Base-by-base conservation (phyloP, 2,797 vertebrate species). In the Spinus pinus region DNA sequence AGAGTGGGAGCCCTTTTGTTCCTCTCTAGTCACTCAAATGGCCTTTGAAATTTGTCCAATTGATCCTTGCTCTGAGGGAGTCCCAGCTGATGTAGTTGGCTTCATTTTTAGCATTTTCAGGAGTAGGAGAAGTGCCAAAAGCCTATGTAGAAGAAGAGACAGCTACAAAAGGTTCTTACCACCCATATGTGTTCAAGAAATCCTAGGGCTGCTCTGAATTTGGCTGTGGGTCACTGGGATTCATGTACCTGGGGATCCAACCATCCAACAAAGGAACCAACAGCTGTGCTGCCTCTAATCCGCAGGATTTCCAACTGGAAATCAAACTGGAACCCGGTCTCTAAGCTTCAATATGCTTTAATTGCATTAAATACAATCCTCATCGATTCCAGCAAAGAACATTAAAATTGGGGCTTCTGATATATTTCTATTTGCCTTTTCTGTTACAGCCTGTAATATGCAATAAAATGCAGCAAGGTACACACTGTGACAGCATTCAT, bases 1-100 rank as follows among this genome's bases (percentile, higher is more conserved):
- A 11, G 61, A 81, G 93, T 75, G 20, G 56, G 51, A 89, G 33
- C 62, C 58, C 89, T 91, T 95, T 95, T 96, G 94, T 93, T 93
- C 70, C 51, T 86, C 65, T 86, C 84, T 53, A 60, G 85, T 73
- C 77, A 39, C 73, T 83, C 73, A 79, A 93, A 94, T 27, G 54
- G 66, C 91, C 93, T 95, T 94, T 91, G 93, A 94, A 94, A 90
- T 81, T 73, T 72, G 87, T 95, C 95, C 94, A 96, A 83, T 54
- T 93, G 89, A 94, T 95, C 89, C 77, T 86, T 91, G 85, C 82
- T 94, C 92, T 94, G 75, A 96, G 80, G 86, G 72, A 70, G 89
- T 81, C 87, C 91, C 94, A 94, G 92, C 91, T 94, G 92, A 96
- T 86, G 58, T 37, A 28, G 39, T 16, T 93, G 94, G 91, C 92